Base-by-base conservation (phyloP, 2,888 invertebrate genomes). In the Tricholauxania praeusta region DNA sequence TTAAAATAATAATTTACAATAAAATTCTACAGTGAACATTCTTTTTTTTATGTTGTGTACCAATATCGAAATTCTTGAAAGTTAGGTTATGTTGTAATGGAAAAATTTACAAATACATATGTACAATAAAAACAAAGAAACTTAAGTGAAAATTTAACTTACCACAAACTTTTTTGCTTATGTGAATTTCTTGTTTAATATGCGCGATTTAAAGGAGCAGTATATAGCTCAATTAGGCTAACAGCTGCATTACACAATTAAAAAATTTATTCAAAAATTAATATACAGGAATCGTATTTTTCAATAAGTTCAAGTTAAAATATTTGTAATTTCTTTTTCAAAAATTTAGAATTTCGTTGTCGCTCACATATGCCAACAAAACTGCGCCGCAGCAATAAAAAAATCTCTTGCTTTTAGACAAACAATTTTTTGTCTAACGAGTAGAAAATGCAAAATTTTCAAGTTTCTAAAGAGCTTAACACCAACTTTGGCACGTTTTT, bases 81-180 rank as follows among this genome's bases (percentile, higher is more conserved):
- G 68, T 68, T 57, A 57, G 68, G 68, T 68, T 68, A 68, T 48
- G 59, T 47, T 28, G 10, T 12, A 32, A n/a, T 62, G 60, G 47
- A 32, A 62, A 62, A 19, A 57, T 57, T 57, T 57, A 22, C 28
- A 22, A 19, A 14, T 55, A n/a, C 10, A 57, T 57, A 22, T 57
- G 57, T 19, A 57, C 19, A 53, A 1, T 53, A 53, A 5, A 28
- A n/a, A 57, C 14, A 19, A 5, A 57, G 39, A 10, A 39, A 28
- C 28, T 28, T 28, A 28, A 28, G 4, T 28, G 28, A 28, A 28
- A 28, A 28, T 28, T 28, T 39, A 57, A 57, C 57, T 57, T 57
- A 57, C 57, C 57, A 19, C 57, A 19, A 19, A 17, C 57, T n/a
- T 57, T 28, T 4, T 10, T n/a, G 19, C 57, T 57, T 57, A 22